Conservation (phyloP, 2,797 vertebrate genomes). For the Lycodopsis pacificus region DNA sequence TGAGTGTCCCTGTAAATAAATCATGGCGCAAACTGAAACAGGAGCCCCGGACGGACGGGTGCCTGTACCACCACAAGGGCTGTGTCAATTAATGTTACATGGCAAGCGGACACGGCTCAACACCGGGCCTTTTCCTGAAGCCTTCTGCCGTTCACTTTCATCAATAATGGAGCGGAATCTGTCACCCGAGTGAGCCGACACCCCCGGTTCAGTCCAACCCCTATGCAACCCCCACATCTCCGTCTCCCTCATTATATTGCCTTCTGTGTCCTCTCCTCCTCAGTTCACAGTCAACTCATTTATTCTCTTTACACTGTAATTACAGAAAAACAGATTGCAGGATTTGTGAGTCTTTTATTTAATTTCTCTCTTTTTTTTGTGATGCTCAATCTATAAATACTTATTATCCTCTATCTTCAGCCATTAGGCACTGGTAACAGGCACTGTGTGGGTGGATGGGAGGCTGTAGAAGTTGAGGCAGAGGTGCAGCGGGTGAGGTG, state of each 20-base stretch:
- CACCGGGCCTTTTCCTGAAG: slow-evolving; percentile 52
- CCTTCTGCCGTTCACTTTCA: slow-evolving; percentile 68
- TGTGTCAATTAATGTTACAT: slow-evolving; percentile 74
- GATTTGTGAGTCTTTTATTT: slow-evolving; percentile 51
- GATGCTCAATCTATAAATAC: slow-evolving; percentile 68
- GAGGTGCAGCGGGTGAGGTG: slow-evolving; percentile 40
- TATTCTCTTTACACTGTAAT: slow-evolving; percentile 39
- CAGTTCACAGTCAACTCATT: slow-evolving; percentile 45
- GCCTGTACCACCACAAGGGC: slow-evolving; percentile 38
- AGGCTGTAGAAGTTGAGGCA: slow-evolving; percentile 49
- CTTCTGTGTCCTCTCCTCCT: slow-evolving; percentile 28
- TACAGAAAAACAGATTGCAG: slow-evolving; percentile 55
- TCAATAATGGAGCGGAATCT: slow-evolving; percentile 73
- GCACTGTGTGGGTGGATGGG: slow-evolving; percentile 60
- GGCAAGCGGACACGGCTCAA: slow-evolving; percentile 64
- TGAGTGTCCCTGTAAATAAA: slow-evolving; percentile 73
- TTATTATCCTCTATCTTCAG: slow-evolving; percentile 31
- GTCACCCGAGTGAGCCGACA: slow-evolving; percentile 44
- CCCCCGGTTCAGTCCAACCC: slow-evolving; percentile 18
- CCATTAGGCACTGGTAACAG: slow-evolving; percentile 59
- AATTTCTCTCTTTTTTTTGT: slow-evolving; percentile 41
- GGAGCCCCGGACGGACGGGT: slow-evolving; percentile 41
- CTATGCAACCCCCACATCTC: background rate
- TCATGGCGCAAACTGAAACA: slow-evolving; percentile 70
- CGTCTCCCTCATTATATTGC: slow-evolving; percentile 18